phyloP scores from a whole-genome alignment of 2,888 invertebrate species.

The Theretra japonica region DNA sequence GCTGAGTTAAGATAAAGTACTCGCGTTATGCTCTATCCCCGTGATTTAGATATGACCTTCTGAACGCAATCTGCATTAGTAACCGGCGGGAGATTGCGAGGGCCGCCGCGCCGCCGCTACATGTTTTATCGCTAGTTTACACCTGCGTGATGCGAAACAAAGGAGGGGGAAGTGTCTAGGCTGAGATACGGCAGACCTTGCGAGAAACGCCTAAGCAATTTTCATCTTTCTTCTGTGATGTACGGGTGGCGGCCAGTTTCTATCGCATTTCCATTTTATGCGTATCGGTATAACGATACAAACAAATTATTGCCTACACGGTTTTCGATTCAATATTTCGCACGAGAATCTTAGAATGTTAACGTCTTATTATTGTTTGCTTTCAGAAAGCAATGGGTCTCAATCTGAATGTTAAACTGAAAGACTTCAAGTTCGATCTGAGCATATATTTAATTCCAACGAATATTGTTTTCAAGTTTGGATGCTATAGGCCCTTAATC shows the following conservation, averaged over 20 bases:
- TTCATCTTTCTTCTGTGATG: constrained; percentile 25
- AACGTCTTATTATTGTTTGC: too few species aligned
- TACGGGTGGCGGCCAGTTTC: neutral
- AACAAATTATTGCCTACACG: neutral
- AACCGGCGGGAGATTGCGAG: constrained; percentile 52
- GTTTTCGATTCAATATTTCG: neutral
- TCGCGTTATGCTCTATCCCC: constrained; percentile 72
- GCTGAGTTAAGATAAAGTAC: constrained; percentile 78
- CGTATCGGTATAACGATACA: constrained; percentile 7
- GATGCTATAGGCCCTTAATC: too few species aligned
- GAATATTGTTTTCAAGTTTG: too few species aligned
- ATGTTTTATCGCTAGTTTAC: constrained; percentile 61
- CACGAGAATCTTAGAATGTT: neutral
- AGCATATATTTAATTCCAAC: too few species aligned
- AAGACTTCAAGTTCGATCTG: too few species aligned
- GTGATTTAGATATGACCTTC: constrained; percentile 82
- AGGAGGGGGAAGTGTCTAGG: constrained; percentile 34
- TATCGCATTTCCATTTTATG: constrained; percentile 1
- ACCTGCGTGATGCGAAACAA: constrained; percentile 56
- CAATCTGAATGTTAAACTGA: too few species aligned
- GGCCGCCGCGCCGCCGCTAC: constrained; percentile 34
- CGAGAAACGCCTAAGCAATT: constrained; percentile 2
- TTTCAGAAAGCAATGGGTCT: too few species aligned
- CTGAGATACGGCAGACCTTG: constrained; percentile 15
- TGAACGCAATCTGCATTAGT: constrained; percentile 79